These are phyloP conservation scores for Agrochola lota DNA, from an alignment of 2,888 invertebrate species.

Conservation along the genomic window DNA sequence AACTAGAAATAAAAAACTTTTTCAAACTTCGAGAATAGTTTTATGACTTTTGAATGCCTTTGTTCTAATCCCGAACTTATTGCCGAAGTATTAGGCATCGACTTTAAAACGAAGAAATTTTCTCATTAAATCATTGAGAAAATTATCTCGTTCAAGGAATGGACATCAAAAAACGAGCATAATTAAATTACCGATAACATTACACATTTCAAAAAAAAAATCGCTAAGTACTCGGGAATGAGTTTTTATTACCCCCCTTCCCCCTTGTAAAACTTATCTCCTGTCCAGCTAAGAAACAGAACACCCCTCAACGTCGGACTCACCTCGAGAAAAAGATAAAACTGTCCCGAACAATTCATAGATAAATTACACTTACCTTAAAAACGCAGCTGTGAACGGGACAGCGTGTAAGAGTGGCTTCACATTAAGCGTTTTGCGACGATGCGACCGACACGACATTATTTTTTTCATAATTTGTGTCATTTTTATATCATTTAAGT, in stretches of 20 bases:
- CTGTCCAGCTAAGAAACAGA: slow-evolving; percentile 70
- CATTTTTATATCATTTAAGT: not conserved
- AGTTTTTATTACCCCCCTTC: slow-evolving; percentile 34
- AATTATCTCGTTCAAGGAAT: not conserved
- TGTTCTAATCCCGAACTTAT: slow-evolving; percentile 33
- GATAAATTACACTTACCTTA: slow-evolving; percentile 83
- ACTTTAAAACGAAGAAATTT: not conserved
- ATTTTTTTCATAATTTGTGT: not conserved
- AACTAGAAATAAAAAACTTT: slow-evolving; percentile 38
- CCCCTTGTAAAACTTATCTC: slow-evolving; percentile 51
- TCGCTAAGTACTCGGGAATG: slow-evolving; percentile 36
- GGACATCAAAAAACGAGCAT: not conserved
- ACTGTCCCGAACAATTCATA: slow-evolving; percentile 82
- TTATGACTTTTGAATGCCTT: slow-evolving; percentile 44
- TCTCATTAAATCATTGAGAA: not conserved
- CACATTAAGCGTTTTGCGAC: slow-evolving; percentile 32
- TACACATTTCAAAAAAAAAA: slow-evolving; percentile 16
- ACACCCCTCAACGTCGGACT: slow-evolving; percentile 63
- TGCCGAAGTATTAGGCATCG: not conserved
- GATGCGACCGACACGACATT: not conserved
- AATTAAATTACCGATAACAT: not conserved
- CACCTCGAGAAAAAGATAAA: slow-evolving; percentile 78
- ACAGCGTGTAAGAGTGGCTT: slow-evolving; percentile 61
- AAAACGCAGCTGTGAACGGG: slow-evolving; percentile 78
- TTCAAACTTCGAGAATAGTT: slow-evolving; percentile 37